Conservation (phyloP, 2,888 invertebrate genomes). For the Hybos culiciformis region DNA sequence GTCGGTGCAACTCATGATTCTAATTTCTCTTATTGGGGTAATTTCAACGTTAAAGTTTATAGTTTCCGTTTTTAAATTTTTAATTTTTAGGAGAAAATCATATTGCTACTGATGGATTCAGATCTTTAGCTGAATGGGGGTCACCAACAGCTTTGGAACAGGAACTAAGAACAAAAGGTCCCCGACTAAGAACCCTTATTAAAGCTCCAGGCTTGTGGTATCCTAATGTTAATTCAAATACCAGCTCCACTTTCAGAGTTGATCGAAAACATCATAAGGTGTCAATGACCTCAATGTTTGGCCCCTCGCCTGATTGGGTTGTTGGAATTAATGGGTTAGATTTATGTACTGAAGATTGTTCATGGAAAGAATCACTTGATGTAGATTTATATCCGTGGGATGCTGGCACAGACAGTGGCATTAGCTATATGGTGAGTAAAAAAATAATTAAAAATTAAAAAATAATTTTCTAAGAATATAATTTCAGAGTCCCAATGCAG, state of each 20-base stretch:
- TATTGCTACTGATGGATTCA: conserved; percentile 77
- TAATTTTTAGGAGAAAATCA: no score
- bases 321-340: conserved; percentile 82
- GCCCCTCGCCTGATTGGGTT: conserved; percentile 97
- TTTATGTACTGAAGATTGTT: conserved; percentile 76
- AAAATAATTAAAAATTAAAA: conserved; percentile 8
- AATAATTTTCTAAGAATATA: not conserved
- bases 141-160: conserved; percentile 76
- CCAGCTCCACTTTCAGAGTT: conserved; percentile 66
- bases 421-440: conserved; percentile 65
- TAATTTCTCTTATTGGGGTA: conserved; percentile 84
- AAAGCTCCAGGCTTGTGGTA: conserved; percentile 84
- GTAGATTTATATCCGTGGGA: conserved; percentile 89
- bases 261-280: conserved; percentile 75
- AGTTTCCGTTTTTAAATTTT: no score
- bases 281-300: conserved; percentile 78
- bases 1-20: conserved; percentile 87
- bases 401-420: conserved; percentile 88
- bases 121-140: conserved; percentile 55
- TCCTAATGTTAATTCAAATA: conserved; percentile 73
- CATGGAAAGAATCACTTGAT: conserved; percentile 73
- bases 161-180: conserved; percentile 73
- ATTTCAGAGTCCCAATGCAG: conserved; percentile 61
- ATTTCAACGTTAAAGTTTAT: no score
- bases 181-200: conserved; percentile 65